Conservation (phyloP, 2,797 vertebrate species). For the Odontamblyopus lacepedii region DNA sequence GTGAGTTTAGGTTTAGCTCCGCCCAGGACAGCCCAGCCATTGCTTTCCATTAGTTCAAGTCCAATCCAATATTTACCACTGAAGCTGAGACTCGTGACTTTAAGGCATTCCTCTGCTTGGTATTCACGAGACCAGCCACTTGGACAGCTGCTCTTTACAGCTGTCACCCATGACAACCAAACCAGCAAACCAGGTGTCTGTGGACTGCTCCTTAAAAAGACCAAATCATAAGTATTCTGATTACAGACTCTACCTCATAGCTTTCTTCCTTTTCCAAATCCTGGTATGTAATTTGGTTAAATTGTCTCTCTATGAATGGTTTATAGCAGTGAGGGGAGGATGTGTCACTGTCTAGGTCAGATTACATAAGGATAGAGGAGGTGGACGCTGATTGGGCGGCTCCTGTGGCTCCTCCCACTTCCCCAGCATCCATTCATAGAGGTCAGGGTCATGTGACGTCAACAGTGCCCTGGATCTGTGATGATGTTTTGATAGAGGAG, state of each 20-base stretch:
- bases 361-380: conserved; percentile 24
- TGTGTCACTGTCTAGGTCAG: conserved; percentile 7
- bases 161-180: neutral
- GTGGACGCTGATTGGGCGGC: conserved; percentile 4
- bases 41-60: neutral
- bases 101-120: neutral
- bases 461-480: conserved; percentile 9
- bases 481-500: conserved; percentile 17
- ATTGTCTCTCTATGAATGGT: neutral
- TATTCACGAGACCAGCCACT: neutral
- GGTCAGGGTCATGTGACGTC: conserved; percentile 15
- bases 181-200: neutral
- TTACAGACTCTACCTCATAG: neutral
- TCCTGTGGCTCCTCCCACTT: conserved; percentile 7
- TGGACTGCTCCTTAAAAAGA: too few species aligned
- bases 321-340: conserved; percentile 1
- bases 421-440: conserved; percentile 16
- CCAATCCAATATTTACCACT: conserved; percentile 1
- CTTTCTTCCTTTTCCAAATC: neutral
- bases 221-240: neutral
- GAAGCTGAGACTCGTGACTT: neutral
- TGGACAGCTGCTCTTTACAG: neutral
- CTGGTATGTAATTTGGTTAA: neutral
- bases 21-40: neutral
- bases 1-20: neutral